phyloP scores from a whole-genome alignment of 2,113 vertebrate species.

The Triplophysa dalaica region DNA sequence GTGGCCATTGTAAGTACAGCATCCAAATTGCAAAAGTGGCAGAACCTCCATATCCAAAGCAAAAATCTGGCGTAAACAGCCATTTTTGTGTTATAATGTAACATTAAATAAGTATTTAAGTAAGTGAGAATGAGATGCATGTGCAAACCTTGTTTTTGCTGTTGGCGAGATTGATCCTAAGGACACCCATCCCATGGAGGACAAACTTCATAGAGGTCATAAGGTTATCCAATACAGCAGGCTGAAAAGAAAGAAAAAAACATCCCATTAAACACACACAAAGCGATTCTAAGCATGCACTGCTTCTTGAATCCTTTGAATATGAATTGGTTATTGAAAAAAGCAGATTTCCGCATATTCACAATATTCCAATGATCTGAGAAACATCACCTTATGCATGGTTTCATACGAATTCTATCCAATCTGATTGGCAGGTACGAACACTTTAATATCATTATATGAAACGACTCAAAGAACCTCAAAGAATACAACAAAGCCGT shows the following conservation, averaged over 20 bases:
- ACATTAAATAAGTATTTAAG: too few species aligned
- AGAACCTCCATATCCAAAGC: too few species aligned
- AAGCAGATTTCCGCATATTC: not conserved
- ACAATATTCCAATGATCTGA: too few species aligned
- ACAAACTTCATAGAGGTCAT: conserved; percentile 80
- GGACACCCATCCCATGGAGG: conserved; percentile 75
- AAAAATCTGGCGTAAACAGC: too few species aligned
- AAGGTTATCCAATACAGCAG: conserved; percentile 76
- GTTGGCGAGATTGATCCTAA: conserved; percentile 74
- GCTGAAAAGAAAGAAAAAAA: conserved; percentile 52
- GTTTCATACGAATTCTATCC: not conserved
- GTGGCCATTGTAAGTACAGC: not conserved
- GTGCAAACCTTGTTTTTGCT: conserved; percentile 72
- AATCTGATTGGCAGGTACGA: not conserved
- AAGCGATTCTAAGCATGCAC: not conserved
- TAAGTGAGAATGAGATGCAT: too few species aligned
- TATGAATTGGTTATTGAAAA: not conserved
- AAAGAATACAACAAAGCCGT: not conserved
- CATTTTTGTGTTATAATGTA: too few species aligned
- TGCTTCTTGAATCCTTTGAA: too few species aligned
- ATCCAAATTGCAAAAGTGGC: not conserved
- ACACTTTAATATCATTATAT: too few species aligned
- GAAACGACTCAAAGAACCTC: not conserved
- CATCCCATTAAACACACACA: not conserved
- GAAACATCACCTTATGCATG: too few species aligned